phyloP scores from a whole-genome alignment of 2,113 vertebrate genomes.

The Ochotona curzoniae region DNA sequence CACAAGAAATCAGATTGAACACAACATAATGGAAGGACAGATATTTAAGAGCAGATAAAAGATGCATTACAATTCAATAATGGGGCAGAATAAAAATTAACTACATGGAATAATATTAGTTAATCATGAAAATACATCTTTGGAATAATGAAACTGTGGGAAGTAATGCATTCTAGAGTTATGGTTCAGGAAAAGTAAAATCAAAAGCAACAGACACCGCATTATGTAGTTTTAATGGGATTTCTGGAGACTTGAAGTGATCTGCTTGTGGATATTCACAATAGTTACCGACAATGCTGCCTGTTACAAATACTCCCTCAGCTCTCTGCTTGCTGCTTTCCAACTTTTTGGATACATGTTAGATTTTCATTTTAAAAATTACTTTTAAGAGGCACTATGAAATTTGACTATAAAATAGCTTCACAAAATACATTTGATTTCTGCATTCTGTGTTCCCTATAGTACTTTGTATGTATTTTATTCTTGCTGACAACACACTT shows the following conservation, averaged over 20 bases:
- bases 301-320: not conserved
- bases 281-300: not conserved
- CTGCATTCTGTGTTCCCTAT: not conserved
- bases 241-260: not conserved
- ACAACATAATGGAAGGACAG: not conserved
- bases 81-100: not conserved
- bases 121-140: not conserved
- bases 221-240: not conserved
- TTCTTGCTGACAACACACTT: not conserved
- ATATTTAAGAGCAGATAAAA: not conserved
- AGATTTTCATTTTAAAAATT: not conserved
- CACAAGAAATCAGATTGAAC: not conserved
- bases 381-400: not conserved
- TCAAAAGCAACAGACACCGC: not conserved
- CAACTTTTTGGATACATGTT: not conserved
- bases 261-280: not conserved
- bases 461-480: not conserved
- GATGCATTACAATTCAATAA: not conserved
- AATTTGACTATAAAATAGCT: not conserved
- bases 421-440: not conserved
- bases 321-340: not conserved
- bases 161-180: not conserved
- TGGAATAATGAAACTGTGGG: not conserved
- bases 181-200: constrained; percentile 14
- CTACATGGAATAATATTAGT: not conserved